These are phyloP conservation scores for Xestobium rufovillosum DNA, from an alignment of 2,888 invertebrate genomes.

Conservation along the genomic window DNA sequence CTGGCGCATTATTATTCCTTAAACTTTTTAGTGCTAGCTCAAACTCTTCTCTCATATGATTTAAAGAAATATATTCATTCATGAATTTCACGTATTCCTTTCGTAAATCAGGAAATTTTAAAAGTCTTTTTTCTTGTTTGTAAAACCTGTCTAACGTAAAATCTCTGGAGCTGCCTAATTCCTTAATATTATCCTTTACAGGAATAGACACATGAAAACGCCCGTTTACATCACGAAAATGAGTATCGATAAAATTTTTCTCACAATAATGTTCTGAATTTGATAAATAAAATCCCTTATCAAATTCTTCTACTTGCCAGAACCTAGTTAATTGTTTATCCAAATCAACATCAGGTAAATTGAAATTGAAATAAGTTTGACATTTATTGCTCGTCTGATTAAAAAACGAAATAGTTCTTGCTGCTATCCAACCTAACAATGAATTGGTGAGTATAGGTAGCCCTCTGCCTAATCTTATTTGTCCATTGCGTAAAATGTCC, in stretches of 20 bases:
- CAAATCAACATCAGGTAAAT: too few relatives aligned
- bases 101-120: background rate
- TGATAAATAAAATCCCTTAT: background rate
- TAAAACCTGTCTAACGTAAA: too few relatives aligned
- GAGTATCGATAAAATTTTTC: conserved; percentile 3
- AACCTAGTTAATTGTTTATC: too few relatives aligned
- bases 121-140: conserved; percentile 4
- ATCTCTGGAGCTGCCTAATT: background rate
- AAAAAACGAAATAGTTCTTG: too few relatives aligned
- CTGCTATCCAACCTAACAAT: conserved; percentile 3
- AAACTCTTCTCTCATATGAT: too few relatives aligned
- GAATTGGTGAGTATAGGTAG: background rate
- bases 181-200: background rate
- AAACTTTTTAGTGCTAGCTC: too few relatives aligned
- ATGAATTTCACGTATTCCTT: conserved; percentile 5
- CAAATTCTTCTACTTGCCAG: conserved; percentile 5
- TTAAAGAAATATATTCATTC: conserved; percentile 5
- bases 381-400: too few relatives aligned
- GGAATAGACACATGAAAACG: conserved; percentile 5
- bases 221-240: background rate
- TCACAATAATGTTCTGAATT: conserved; percentile 4
- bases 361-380: too few relatives aligned
- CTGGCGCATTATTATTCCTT: too few relatives aligned
- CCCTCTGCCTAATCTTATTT: conserved; percentile 3
- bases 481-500: background rate